Evolutionary conservation across 2,113 vertebrate species (phyloP).

Genomic region (Gulo gulo): DNA sequence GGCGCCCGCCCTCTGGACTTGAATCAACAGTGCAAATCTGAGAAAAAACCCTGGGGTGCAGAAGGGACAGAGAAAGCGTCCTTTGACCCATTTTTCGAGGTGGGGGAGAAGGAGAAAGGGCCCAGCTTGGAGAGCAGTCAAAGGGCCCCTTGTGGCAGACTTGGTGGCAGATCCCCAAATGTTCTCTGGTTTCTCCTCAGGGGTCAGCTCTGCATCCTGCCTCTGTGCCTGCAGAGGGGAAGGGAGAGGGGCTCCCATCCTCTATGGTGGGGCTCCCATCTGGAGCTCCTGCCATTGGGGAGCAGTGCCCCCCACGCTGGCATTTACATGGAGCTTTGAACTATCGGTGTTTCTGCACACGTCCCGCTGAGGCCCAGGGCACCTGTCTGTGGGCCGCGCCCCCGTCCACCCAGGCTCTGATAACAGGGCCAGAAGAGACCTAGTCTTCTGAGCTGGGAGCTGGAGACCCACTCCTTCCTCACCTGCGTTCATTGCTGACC

Average conservation of each 20-base stretch:
- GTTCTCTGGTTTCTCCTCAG: fast-evolving
- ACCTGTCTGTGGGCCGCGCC: fast-evolving
- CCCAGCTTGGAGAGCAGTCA: fast-evolving
- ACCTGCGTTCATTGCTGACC: fast-evolving
- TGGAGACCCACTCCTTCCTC: neutral
- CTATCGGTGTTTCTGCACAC: fast-evolving
- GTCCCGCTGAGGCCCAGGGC: fast-evolving
- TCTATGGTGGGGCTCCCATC: fast-evolving
- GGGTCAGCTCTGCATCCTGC: neutral
- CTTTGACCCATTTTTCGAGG: fast-evolving
- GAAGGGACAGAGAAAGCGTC: neutral
- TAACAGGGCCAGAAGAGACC: no score
- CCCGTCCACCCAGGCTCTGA: fast-evolving
- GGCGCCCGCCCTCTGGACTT: neutral
- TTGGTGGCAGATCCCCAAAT: fast-evolving
- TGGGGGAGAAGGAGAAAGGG: fast-evolving
- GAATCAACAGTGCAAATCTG: neutral
- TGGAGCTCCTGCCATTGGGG: neutral
- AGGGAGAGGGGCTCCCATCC: fast-evolving
- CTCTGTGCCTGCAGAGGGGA: neutral
- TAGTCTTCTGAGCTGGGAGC: neutral
- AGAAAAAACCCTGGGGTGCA: neutral
- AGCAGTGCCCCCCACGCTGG: fast-evolving
- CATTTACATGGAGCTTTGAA: neutral
- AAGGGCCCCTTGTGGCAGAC: fast-evolving